Conservation (phyloP, 2,113 vertebrate species). For the Corydoras maculifer region DNA sequence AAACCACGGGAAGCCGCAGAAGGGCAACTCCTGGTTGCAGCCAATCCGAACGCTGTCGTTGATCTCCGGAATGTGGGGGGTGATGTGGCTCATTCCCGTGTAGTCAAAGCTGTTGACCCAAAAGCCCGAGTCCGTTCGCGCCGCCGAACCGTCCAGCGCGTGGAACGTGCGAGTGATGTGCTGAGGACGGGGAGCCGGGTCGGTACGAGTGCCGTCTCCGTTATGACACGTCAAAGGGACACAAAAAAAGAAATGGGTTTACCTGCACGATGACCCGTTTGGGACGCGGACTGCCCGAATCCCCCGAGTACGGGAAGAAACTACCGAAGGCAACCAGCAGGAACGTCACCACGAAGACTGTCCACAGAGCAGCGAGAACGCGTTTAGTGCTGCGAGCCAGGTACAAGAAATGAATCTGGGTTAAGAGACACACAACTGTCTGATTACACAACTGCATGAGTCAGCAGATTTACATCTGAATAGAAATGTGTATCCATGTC, state of each 20-base stretch:
- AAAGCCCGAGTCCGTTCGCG: slow-evolving; percentile 83
- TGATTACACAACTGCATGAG: no score
- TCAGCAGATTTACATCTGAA: no score
- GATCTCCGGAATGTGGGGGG: slow-evolving; percentile 81
- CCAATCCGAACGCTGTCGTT: slow-evolving; percentile 77
- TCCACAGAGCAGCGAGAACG: slow-evolving; percentile 69
- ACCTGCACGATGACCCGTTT: slow-evolving; percentile 93
- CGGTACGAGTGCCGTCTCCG: no score
- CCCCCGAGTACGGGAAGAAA: slow-evolving; percentile 85
- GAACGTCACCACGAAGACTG: slow-evolving; percentile 69
- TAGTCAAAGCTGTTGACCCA: slow-evolving; percentile 97
- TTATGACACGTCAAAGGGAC: not conserved
- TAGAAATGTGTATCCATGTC: no score
- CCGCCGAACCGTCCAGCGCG: slow-evolving; percentile 72
- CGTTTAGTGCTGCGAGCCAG: slow-evolving; percentile 78
- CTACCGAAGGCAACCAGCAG: slow-evolving; percentile 79
- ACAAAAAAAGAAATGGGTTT: slow-evolving; percentile 28
- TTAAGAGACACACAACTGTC: not conserved
- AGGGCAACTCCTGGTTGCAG: slow-evolving; percentile 75
- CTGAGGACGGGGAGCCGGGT: slow-evolving; percentile 50
- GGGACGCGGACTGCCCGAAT: slow-evolving; percentile 74
- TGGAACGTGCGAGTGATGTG: slow-evolving; percentile 81
- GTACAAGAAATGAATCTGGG: slow-evolving; percentile 89
- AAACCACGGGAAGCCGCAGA: slow-evolving; percentile 93
- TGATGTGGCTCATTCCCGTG: slow-evolving; percentile 81